phyloP scores from a whole-genome alignment of 2,797 vertebrate species.

The Pangasius krempfi region DNA sequence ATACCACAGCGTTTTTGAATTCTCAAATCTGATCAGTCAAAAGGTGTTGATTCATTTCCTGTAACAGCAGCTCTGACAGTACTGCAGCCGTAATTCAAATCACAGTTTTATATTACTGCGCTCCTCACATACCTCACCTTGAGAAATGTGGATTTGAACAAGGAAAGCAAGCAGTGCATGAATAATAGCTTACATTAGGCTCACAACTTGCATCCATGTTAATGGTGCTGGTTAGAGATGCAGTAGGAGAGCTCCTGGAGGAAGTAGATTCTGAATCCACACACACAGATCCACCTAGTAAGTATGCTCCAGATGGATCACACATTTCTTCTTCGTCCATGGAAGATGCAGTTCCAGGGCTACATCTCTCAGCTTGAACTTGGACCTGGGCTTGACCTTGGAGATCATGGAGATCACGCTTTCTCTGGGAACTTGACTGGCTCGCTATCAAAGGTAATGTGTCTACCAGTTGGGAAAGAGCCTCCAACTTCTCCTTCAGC shows the following conservation, averaged over 20 bases:
- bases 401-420: not conserved
- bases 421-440: slow-evolving; percentile 13
- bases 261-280: slow-evolving; percentile 40
- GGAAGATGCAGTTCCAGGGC: slow-evolving; percentile 17
- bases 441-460: slow-evolving; percentile 66
- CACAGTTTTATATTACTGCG: not conserved
- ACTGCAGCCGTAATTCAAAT: not conserved
- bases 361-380: not conserved
- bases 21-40: not conserved
- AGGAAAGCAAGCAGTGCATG: not conserved
- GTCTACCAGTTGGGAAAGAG: slow-evolving; percentile 81
- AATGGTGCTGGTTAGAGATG: slow-evolving; percentile 24
- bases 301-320: not conserved
- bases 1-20: not conserved
- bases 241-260: slow-evolving; percentile 35
- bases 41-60: not conserved
- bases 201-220: slow-evolving; percentile 34
- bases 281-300: slow-evolving; percentile 38
- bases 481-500: slow-evolving; percentile 81
- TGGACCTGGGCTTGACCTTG: slow-evolving; percentile 14
- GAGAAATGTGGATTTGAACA: not conserved
- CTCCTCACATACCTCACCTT: not conserved
- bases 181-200: not conserved
- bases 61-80: not conserved
- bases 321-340: slow-evolving; percentile 12